These are phyloP conservation scores for Sarcophaga bullata DNA, from an alignment of 1,140 invertebrate genomes.

Conservation along the genomic window DNA sequence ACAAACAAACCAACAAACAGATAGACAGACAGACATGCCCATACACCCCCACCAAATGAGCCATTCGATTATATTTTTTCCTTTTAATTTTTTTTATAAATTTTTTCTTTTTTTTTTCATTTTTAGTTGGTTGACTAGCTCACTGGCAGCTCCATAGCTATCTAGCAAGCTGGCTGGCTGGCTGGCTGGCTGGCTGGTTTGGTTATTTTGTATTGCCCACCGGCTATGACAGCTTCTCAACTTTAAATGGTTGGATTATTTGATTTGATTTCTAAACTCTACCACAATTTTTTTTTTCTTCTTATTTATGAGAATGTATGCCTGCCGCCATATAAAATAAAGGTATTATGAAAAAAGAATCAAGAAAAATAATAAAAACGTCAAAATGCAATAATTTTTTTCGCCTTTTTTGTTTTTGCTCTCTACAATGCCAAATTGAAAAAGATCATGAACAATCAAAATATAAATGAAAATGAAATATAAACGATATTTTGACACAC, in stretches of 20 bases:
- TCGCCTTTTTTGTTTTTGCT: too few relatives aligned
- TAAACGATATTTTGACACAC: slow-evolving; percentile 33
- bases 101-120: too few relatives aligned
- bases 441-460: slow-evolving; percentile 41
- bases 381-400: slow-evolving; percentile 20
- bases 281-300: not conserved
- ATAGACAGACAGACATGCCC: not conserved
- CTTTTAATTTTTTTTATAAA: not conserved
- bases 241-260: slow-evolving; percentile 31
- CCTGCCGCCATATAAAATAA: not conserved
- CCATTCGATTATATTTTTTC: not conserved
- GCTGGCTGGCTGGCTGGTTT: not conserved
- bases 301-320: not conserved
- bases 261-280: not conserved
- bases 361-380: not conserved
- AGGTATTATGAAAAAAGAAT: not conserved
- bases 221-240: slow-evolving; percentile 39
- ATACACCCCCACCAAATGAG: slow-evolving; percentile 9
- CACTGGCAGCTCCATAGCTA: too few relatives aligned
- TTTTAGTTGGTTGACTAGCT: too few relatives aligned
- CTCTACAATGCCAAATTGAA: slow-evolving; percentile 19
- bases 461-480: not conserved
- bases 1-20: not conserved
- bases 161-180: not conserved
- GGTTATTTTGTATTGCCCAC: slow-evolving; percentile 26